Evolutionary conservation across 2,797 vertebrate genomes (phyloP), one percentile per base, ranked within the genome.

Genomic region (Danio albolineatus): DNA sequence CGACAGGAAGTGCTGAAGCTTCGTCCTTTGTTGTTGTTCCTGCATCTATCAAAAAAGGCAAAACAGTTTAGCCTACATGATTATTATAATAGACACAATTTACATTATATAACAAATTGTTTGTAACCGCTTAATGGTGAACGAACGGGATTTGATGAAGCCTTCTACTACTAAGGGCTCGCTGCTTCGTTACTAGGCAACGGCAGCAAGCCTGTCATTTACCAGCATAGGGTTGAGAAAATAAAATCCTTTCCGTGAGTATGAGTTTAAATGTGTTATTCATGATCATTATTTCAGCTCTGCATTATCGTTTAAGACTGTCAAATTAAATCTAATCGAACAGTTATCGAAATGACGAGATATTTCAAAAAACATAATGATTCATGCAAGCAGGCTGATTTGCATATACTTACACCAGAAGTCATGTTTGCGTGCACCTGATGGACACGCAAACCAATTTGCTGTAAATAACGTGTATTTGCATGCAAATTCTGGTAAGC

Each of bases 21-120:
- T 94, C 88, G 79, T 90, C 86, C 59, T 93, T 83, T 93, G 93
- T 73, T 94, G 92, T 86, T 81, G 85, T 73, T 94, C 94, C 80
- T 82, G 74, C 74, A 92, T 92, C 91, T 94, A 12, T 61, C 39
- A 57, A 46, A 62, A 59, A 80, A 41, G 21, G 38, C 44, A 82
- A 17, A 56, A 79, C 9, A 38, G 65, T 39, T 78, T 49, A 38
- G 28, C 28, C 28, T 28, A 28, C 48, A 6, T 28, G 14, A 73
- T 44, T 36, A 13, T 21, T 60, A 46, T 7, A 54, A 43, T 36
- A 39, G 7, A 19, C 17, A 16, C 12, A n/a, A n/a, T 7, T 10
- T 44, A 53, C 48, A 48, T 53, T 61, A 44, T 43, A 49, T 48
- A 59, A 61, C 36, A 53, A 41, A 28, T 5, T 5, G 3, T 19